A percentile compares a stretch with the other conserved stretches of the same genome.
Conservation (phyloP, 2,888 invertebrate species). For the Lottia scabra region DNA sequence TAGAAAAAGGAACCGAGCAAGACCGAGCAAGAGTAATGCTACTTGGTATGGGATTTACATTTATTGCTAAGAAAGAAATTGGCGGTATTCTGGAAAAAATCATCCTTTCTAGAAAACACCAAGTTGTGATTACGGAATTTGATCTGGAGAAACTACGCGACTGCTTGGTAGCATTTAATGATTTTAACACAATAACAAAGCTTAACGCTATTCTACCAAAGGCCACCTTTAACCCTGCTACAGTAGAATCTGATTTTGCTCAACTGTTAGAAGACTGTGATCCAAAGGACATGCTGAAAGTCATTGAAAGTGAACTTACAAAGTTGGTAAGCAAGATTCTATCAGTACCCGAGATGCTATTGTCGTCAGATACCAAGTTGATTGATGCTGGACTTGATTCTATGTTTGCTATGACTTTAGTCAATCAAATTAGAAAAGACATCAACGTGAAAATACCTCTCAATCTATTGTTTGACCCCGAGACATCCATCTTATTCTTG, state of each 20-base stretch:
- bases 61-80: conserved; percentile 19
- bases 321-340: conserved; percentile 30
- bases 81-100: not conserved
- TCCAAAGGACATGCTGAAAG: conserved; percentile 24
- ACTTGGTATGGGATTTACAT: not conserved
- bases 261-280: conserved; percentile 26
- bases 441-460: conserved; percentile 26
- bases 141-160: not conserved
- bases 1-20: conserved; percentile 2
- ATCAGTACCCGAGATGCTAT: conserved; percentile 25
- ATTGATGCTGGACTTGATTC: conserved; percentile 42
- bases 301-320: conserved; percentile 25
- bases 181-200: too few relatives aligned
- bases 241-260: not conserved
- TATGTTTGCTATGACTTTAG: conserved; percentile 41
- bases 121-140: not conserved
- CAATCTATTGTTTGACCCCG: not conserved
- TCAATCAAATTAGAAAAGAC: conserved; percentile 27
- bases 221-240: too few relatives aligned
- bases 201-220: too few relatives aligned
- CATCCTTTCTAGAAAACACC: not conserved
- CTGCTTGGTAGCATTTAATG: too few relatives aligned
- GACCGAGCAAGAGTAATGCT: not conserved
- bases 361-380: conserved; percentile 29
- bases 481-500: not conserved